Percentiles rank a stretch among this genome's conserved stretches.
Evolutionary conservation across 2,888 invertebrate genomes (phyloP).

Genomic region (Tachina lurida): DNA sequence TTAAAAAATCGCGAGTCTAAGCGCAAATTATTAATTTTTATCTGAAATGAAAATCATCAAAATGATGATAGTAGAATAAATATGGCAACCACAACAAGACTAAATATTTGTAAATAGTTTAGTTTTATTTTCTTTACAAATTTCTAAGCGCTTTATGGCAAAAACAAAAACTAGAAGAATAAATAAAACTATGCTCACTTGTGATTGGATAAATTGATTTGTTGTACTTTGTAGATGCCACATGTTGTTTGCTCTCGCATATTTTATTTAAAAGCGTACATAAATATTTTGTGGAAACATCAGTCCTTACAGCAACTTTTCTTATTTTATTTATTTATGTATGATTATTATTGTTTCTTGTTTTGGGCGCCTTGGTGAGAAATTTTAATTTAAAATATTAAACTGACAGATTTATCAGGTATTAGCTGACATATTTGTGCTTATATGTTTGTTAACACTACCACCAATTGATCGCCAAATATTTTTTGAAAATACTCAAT

Average conservation of each 20-base stretch:
- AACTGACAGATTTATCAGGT: constrained; percentile 82
- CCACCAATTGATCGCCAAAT: constrained; percentile 66
- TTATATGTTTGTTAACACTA: constrained; percentile 71
- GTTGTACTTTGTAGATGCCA: constrained; percentile 17
- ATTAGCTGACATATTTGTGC: constrained; percentile 76
- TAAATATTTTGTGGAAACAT: constrained; percentile 34
- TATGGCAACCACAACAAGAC: too few species aligned
- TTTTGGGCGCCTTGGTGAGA: constrained; percentile 76
- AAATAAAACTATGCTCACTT: constrained; percentile 35
- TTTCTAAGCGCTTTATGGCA: constrained; percentile 63
- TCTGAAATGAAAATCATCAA: too few species aligned
- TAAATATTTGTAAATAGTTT: constrained; percentile 26
- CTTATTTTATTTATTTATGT: not conserved
- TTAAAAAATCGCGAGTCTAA: too few species aligned
- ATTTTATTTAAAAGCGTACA: constrained; percentile 10
- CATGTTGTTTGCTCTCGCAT: constrained; percentile 17
- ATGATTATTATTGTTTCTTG: constrained; percentile 29
- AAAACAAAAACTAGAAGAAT: constrained; percentile 5
- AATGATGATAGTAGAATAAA: too few species aligned
- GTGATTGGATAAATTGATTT: constrained; percentile 65
- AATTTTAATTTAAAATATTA: constrained; percentile 77
- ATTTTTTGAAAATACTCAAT: constrained; percentile 41
- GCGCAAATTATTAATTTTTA: too few species aligned
- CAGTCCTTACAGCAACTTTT: constrained; percentile 21
- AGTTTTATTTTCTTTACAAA: constrained; percentile 54